Percentiles rank a stretch among this genome's conserved stretches.
Conservation (phyloP, 2,888 invertebrate genomes). For the Seira sanloemensis region DNA sequence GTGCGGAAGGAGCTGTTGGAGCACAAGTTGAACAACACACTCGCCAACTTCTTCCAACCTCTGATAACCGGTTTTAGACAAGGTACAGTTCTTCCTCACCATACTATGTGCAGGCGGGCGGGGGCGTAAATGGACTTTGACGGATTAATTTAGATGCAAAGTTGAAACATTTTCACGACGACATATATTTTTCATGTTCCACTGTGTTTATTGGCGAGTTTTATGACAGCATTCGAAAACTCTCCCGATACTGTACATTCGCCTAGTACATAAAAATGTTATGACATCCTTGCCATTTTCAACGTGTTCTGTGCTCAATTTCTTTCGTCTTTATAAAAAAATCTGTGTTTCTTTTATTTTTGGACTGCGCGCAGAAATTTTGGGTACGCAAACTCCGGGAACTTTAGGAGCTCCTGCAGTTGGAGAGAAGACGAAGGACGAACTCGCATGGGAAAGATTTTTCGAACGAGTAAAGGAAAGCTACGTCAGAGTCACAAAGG, state of each 20-base stretch:
- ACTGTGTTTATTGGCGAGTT: background rate
- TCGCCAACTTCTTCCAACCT: conserved; percentile 56
- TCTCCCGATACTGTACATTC: too few relatives aligned
- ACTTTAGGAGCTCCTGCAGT: conserved; percentile 21
- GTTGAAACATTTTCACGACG: background rate
- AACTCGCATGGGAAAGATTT: conserved; percentile 57
- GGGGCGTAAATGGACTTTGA: conserved; percentile 2
- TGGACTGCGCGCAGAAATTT: conserved; percentile 48
- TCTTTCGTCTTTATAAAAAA: background rate
- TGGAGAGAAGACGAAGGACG: conserved; percentile 51
- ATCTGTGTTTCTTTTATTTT: conserved; percentile 7
- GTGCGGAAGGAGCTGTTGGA: conserved; percentile 43
- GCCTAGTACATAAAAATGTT: conserved; percentile 16
- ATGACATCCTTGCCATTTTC: background rate
- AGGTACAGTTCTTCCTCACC: too few relatives aligned
- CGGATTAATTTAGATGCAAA: conserved; percentile 27
- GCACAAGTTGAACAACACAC: conserved; percentile 28
- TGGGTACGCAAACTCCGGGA: conserved; percentile 40
- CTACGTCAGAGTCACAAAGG: conserved; percentile 61
- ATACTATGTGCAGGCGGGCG: background rate
- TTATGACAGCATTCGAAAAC: too few relatives aligned
- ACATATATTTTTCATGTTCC: background rate
- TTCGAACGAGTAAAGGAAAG: conserved; percentile 64
- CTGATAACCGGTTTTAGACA: conserved; percentile 46
- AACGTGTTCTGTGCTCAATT: background rate